These are phyloP conservation scores for Imbricaverruca yamaguchii DNA, from an alignment of 2,888 invertebrate genomes.

Conservation along the genomic window DNA sequence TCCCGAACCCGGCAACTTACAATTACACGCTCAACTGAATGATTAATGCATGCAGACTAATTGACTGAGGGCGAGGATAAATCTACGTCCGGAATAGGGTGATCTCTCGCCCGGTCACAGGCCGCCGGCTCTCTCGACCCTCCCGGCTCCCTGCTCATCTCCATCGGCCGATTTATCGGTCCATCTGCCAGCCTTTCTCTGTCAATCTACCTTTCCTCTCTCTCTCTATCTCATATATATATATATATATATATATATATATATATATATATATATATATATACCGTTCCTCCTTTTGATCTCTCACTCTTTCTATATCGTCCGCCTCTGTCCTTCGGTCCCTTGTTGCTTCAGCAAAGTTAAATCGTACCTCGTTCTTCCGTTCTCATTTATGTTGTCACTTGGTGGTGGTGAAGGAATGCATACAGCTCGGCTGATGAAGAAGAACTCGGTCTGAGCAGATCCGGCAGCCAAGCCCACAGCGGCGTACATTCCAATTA, in stretches of 20 bases:
- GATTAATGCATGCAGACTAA: constrained; percentile 7
- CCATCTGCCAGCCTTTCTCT: too few relatives aligned
- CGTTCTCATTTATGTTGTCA: not conserved
- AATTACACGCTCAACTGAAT: not conserved
- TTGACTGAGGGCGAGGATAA: not conserved
- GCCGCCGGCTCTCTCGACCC: not conserved
- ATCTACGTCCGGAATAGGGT: not conserved
- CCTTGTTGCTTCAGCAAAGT: not conserved
- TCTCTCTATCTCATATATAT: not conserved
- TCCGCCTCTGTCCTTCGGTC: not conserved
- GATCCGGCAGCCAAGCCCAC: not conserved
- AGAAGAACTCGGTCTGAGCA: not conserved
- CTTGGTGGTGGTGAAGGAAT: not conserved
- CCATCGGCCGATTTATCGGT: not conserved
- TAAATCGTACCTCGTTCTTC: not conserved
- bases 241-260: too few relatives aligned
- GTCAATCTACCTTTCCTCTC: too few relatives aligned
- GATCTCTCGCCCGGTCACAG: not conserved
- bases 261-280: too few relatives aligned
- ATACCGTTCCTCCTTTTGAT: too few relatives aligned
- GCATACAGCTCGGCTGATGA: not conserved
- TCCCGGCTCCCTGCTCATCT: not conserved
- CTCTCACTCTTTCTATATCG: too few relatives aligned
- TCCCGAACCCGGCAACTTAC: not conserved
- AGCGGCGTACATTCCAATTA: constrained; percentile 18